phyloP scores from a whole-genome alignment of 2,888 invertebrate species.

The Dryocosmus kuriphilus region DNA sequence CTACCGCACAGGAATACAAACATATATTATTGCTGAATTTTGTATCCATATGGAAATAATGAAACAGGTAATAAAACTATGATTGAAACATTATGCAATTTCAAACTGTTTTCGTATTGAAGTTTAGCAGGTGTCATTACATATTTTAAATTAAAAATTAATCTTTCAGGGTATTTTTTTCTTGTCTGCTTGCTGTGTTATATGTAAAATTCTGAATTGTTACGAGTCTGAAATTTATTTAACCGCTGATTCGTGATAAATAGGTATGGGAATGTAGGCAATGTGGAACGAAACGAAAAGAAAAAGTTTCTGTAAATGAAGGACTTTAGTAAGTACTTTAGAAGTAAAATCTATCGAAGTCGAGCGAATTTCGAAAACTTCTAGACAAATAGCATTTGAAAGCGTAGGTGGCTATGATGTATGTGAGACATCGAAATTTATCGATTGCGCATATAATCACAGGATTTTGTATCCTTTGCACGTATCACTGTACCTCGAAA shows the following conservation, averaged over 20 bases:
- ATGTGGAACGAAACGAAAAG: neutral
- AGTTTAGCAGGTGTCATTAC: neutral
- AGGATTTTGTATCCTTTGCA: slow-evolving; percentile 32
- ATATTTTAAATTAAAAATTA: too few relatives aligned
- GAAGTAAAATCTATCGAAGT: slow-evolving; percentile 23
- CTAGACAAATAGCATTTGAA: slow-evolving; percentile 15
- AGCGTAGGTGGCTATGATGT: slow-evolving; percentile 10
- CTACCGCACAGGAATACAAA: neutral
- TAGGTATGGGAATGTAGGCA: neutral
- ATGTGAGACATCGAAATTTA: neutral
- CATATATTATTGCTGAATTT: neutral
- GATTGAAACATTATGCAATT: neutral
- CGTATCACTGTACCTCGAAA: neutral
- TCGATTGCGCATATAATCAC: slow-evolving; percentile 6
- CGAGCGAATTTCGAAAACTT: slow-evolving; percentile 19
- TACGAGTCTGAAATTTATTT: neutral
- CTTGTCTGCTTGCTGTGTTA: too few relatives aligned
- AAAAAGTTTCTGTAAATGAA: slow-evolving; percentile 13
- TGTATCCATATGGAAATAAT: neutral
- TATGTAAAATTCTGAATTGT: too few relatives aligned
- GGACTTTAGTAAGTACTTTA: slow-evolving; percentile 2
- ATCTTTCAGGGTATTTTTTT: too few relatives aligned
- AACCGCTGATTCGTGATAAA: neutral
- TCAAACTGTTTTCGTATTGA: neutral
- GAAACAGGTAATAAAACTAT: neutral